A percentile compares a stretch with the other conserved stretches of the same genome.
These are phyloP conservation scores for Caenorhabditis drosophilae DNA, from an alignment of 2,888 invertebrate species.

Conservation along the genomic window DNA sequence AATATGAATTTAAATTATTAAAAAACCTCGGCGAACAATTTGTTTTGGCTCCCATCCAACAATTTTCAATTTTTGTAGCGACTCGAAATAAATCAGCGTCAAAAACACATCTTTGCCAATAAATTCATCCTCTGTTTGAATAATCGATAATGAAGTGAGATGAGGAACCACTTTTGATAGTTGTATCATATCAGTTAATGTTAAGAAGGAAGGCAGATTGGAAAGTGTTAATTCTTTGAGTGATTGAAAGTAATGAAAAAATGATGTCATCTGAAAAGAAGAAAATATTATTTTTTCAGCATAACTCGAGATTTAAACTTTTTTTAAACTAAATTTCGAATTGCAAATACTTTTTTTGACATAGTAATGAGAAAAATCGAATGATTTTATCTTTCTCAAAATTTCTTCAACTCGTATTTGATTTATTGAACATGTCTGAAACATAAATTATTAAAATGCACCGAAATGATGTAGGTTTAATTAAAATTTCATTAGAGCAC, in stretches of 20 bases:
- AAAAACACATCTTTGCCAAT: constrained; percentile 13
- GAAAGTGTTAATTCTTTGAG: not conserved
- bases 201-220: not conserved
- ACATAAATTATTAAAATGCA: not conserved
- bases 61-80: constrained; percentile 16
- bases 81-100: constrained; percentile 15
- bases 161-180: constrained; percentile 11
- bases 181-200: constrained; percentile 3
- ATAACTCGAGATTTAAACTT: no score
- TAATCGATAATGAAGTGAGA: constrained; percentile 6
- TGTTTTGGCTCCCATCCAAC: constrained; percentile 18
- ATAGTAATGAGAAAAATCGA: no score
- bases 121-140: constrained; percentile 11
- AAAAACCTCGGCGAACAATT: constrained; percentile 17
- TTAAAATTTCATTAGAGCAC: no score
- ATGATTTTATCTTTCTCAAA: not conserved
- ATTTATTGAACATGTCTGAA: not conserved
- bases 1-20: not conserved
- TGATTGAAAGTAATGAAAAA: not conserved
- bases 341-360: no score
- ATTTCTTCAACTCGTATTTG: not conserved
- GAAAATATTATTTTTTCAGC: constrained; percentile 11
- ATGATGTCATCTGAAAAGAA: constrained; percentile 5
- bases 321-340: no score
- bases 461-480: no score